These are phyloP conservation scores for Coracopsis vasa DNA, from an alignment of 2,113 vertebrate species.

Conservation along the genomic window DNA sequence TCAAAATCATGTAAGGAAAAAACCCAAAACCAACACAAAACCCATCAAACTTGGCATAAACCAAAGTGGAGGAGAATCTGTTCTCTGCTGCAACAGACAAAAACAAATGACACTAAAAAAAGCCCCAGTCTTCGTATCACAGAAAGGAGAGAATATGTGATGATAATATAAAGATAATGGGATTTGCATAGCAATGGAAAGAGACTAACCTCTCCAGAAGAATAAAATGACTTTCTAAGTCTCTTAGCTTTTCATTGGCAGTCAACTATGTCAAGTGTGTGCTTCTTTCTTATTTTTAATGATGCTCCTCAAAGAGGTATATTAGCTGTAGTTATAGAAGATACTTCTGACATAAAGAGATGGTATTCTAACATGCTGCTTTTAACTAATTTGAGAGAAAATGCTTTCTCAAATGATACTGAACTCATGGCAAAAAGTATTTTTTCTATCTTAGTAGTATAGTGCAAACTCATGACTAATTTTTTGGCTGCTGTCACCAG, in stretches of 20 bases:
- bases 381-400: not conserved
- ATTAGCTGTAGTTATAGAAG: not conserved
- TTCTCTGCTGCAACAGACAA: not conserved
- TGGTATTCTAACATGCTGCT: not conserved
- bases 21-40: fast-evolving
- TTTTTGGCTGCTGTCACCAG: not conserved
- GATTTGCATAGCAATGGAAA: not conserved
- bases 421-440: not conserved
- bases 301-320: not conserved
- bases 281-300: not conserved
- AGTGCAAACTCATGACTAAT: constrained; percentile 24
- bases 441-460: constrained; percentile 3
- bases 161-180: not conserved
- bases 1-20: not conserved
- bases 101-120: not conserved
- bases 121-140: not conserved
- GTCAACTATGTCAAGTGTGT: not conserved
- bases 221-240: not conserved
- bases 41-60: not conserved
- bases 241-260: not conserved
- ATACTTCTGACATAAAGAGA: not conserved
- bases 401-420: not conserved
- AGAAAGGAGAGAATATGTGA: not conserved
- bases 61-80: not conserved
- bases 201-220: not conserved